Base-by-base conservation (phyloP, 2,888 invertebrate species). In the Disparrhopalites patrizii region DNA sequence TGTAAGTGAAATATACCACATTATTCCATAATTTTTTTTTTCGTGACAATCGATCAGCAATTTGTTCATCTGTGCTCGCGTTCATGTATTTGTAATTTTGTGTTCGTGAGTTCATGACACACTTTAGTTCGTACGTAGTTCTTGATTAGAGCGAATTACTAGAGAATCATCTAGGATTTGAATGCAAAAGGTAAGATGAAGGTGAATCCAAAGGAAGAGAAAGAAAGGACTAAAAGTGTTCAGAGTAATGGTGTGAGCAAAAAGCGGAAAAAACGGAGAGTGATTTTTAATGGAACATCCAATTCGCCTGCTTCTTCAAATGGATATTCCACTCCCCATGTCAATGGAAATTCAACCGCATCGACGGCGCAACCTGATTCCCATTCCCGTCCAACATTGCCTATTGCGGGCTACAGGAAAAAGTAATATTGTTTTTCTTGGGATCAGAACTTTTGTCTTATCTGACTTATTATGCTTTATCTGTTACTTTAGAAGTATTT, bases 401-500 rank as follows among this genome's bases (percentile, higher is more conserved):
- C 58, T 28, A 43, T 58, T 20, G 43, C 58, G 10, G 38, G 23
- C 23, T 58, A 43, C 18, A 40, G 58, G n/a, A 27, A 58, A 18
- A 38, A 27, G 58, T 58, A 58, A 58, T 15, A 18, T 7, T 36
- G 52, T 27, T 52, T n/a, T 15, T 25, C 25, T 51, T 3, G 15
- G 51, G 27, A 20, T 25, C 25, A 51, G 20, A 51, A 25, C 10
- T 25, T 20, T 27, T 25, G 3, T 47, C 7, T 7, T 47, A 47
- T 47, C 18, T 47, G 18, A 13, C 7, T 47, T 15, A 18, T n/a
- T n/a, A 47, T 13, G 7, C 18, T 47, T 47, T n/a, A 10, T 47
- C 18, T 7, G 8, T 47, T 7, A 47, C 5, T n/a, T 7, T 47
- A 15, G 7, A 10, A 47, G 8, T n/a, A 7, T 10, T 7, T 47